A percentile compares a stretch with the other conserved stretches of the same genome.
Conservation (phyloP, 2,888 invertebrate species). For the Polia nebulosa region DNA sequence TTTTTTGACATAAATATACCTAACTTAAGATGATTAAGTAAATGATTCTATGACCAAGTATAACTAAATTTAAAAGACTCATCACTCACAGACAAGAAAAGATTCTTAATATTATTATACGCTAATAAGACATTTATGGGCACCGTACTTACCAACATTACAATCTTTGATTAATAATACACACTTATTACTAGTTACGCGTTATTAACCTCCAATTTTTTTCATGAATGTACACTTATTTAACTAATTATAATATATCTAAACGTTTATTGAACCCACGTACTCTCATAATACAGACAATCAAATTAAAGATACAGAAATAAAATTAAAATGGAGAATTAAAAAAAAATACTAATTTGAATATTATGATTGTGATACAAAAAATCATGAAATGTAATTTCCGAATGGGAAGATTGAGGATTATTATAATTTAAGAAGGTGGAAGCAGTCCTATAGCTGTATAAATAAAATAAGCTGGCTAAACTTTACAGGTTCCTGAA, state of each 20-base stretch:
- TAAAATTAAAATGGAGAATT: slow-evolving; percentile 4
- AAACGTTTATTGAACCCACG: background rate
- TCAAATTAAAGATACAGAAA: background rate
- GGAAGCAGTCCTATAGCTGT: background rate
- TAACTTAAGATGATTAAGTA: background rate
- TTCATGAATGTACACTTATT: slow-evolving; percentile 3
- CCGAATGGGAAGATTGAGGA: background rate
- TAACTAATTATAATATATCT: background rate
- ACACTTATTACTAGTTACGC: background rate
- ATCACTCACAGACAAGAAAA: background rate
- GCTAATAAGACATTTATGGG: slow-evolving; percentile 5
- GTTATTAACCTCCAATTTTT: background rate
- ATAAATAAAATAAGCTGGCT: background rate
- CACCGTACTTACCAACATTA: background rate
- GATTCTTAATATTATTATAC: background rate
- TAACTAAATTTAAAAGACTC: background rate
- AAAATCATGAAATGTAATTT: background rate
- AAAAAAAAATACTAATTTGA: background rate
- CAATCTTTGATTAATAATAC: background rate
- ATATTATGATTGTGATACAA: background rate
- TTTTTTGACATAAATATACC: background rate
- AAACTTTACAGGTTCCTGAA: background rate
- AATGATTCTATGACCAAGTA: background rate
- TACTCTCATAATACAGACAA: background rate
- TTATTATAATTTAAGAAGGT: background rate